Percentiles rank a stretch among this genome's conserved stretches.
Evolutionary conservation across 2,797 vertebrate species (phyloP).

Genomic region (Enteromius anoplus): DNA sequence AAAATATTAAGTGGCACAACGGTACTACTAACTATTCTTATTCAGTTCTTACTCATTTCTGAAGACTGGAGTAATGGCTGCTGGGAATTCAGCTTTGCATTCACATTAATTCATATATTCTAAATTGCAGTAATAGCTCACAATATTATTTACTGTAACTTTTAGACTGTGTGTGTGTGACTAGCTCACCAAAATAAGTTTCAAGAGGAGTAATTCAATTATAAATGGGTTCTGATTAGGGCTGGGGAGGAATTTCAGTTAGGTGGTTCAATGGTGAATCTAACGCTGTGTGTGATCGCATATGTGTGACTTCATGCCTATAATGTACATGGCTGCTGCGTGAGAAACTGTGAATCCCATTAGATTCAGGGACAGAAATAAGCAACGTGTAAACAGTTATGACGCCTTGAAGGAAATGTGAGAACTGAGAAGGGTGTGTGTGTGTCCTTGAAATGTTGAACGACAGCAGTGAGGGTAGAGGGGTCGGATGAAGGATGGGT

Average conservation of each 20-base stretch:
- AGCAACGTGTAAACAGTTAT: slow-evolving; percentile 37
- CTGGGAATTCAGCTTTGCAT: neutral
- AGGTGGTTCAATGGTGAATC: slow-evolving; percentile 5
- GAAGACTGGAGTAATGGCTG: neutral
- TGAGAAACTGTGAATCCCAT: slow-evolving; percentile 38
- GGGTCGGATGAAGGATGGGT: slow-evolving; percentile 37
- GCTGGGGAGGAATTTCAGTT: neutral
- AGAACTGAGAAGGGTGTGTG: slow-evolving; percentile 22
- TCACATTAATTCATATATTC: too few species aligned
- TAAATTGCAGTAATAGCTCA: too few species aligned
- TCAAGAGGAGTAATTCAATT: neutral
- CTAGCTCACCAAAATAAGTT: neutral
- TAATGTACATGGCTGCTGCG: slow-evolving; percentile 10
- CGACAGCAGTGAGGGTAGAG: slow-evolving; percentile 18
- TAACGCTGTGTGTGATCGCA: neutral
- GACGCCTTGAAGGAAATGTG: slow-evolving; percentile 51
- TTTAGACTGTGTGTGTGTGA: too few species aligned
- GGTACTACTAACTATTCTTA: neutral
- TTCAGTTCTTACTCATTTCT: neutral
- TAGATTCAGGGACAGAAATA: slow-evolving; percentile 43
- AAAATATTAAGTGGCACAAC: neutral
- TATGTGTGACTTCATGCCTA: slow-evolving; percentile 32
- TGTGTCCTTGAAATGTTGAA: slow-evolving; percentile 25
- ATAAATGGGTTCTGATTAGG: neutral
- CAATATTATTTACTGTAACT: too few species aligned